Base-by-base conservation (phyloP, 2,113 vertebrate species). In the Boulengeromyrus knoepffleri region DNA sequence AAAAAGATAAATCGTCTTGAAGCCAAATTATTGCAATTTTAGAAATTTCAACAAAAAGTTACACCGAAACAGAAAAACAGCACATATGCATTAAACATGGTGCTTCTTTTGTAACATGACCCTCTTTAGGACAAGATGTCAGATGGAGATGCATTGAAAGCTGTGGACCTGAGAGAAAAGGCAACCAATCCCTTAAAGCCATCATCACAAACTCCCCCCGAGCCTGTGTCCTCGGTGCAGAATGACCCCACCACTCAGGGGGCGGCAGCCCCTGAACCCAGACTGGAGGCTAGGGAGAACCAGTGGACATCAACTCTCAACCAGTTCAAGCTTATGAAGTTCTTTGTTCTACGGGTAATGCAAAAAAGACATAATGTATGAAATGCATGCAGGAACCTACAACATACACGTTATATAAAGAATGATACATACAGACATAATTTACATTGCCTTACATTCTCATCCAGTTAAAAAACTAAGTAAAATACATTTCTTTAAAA, bases 301-400 rank as follows among this genome's bases (percentile, higher is more conserved):
- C 80, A 46, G 42, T 21, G 80, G 45, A 12, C 24, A 39, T 85
- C 80, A 85, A 47, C 80, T 24, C 80, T 85, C 80, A 46, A 85
- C 2, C 80, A 85, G 80, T 85, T 85, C 80, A 85, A 85, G 80
- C 39, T 85, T n/a, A 85, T n/a, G 80, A 85, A 85, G 80, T 85
- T 85, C 39, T 47, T 85, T 47, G 80, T 85, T 42, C 80, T 85
- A 5, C 80, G 80, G 80, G 80, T 85, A 84, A 85, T 46, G 45
- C 6, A 17, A 45, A 36, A 84, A 36, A 45, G 31, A 77, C 12
- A 19, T 39, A 39, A 77, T 77, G 12, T 17, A 77, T 39, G 15
- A 77, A 77, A 36, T 27, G 70, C 31, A 36, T 17, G 31, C 27
- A 77, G 70, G 4, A 31, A 77, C 5, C 70, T 8, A 77, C 31